phyloP scores from a whole-genome alignment of 2,797 vertebrate species.

The Philypnodon macrostomus region DNA sequence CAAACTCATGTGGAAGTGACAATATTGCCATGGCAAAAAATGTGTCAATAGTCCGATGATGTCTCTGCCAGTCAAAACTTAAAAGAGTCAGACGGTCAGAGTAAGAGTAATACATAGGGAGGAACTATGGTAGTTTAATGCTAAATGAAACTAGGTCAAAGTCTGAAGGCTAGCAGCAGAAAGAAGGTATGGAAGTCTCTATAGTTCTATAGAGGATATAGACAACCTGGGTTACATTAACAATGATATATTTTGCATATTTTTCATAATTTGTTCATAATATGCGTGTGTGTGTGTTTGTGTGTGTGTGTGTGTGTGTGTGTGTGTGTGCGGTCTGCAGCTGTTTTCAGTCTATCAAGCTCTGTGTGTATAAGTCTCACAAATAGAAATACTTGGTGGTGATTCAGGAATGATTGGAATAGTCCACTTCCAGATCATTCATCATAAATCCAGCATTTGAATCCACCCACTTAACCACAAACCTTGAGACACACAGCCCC shows the following conservation, averaged over 20 bases:
- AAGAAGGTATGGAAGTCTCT: too few species aligned
- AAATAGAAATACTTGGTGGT: constrained; percentile 7
- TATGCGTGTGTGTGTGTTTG: neutral
- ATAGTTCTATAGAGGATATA: too few species aligned
- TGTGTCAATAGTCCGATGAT: too few species aligned
- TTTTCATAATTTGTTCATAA: neutral
- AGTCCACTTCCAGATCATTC: constrained; percentile 6
- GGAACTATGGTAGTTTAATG: too few species aligned
- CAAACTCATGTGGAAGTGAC: neutral
- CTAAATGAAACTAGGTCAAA: too few species aligned
- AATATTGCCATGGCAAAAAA: constrained; percentile 7
- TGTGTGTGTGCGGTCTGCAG: constrained; percentile 11
- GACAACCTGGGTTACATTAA: too few species aligned
- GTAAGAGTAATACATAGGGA: too few species aligned
- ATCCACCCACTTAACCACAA: neutral
- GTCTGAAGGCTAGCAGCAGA: too few species aligned
- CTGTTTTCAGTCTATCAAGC: constrained; percentile 28
- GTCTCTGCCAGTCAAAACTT: too few species aligned
- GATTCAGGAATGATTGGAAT: constrained; percentile 20
- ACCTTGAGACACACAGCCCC: neutral
- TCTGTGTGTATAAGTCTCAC: constrained; percentile 6
- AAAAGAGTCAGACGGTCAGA: too few species aligned
- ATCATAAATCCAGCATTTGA: neutral
- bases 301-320: neutral
- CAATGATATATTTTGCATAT: neutral